Evolutionary conservation across 2,888 invertebrate species (phyloP).

Genomic region (Pasiphila rectangulata): DNA sequence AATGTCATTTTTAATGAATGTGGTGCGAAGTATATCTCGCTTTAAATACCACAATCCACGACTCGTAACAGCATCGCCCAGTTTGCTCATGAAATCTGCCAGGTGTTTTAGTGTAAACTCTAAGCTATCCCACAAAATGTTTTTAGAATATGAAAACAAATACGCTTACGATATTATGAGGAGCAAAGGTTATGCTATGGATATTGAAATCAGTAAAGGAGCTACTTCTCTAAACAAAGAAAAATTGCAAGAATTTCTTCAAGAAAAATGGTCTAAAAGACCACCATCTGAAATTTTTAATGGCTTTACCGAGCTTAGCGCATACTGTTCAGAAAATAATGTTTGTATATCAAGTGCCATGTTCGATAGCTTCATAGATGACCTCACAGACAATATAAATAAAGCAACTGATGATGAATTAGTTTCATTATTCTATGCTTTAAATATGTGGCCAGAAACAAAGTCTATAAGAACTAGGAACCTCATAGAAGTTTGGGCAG

Average conservation of each 20-base stretch:
- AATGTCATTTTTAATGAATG: slow-evolving; percentile 11
- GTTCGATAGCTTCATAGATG: slow-evolving; percentile 65
- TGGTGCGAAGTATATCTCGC: slow-evolving; percentile 32
- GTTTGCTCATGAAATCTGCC: slow-evolving; percentile 29
- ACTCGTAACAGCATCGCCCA: slow-evolving; percentile 12
- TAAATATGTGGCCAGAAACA: slow-evolving; percentile 77
- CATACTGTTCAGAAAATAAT: slow-evolving; percentile 53
- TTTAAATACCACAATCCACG: slow-evolving; percentile 26
- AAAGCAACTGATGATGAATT: slow-evolving; percentile 81
- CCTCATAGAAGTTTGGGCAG: slow-evolving; percentile 84
- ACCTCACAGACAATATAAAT: slow-evolving; percentile 74
- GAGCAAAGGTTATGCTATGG: slow-evolving; percentile 55
- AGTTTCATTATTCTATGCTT: slow-evolving; percentile 68
- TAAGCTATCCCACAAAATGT: slow-evolving; percentile 52
- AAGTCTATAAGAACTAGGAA: slow-evolving; percentile 77
- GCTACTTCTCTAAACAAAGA: slow-evolving; percentile 35
- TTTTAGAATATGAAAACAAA: slow-evolving; percentile 64
- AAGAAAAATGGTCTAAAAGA: slow-evolving; percentile 51
- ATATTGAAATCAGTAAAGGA: slow-evolving; percentile 34
- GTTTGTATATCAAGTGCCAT: slow-evolving; percentile 58
- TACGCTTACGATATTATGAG: slow-evolving; percentile 66
- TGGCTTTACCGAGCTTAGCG: slow-evolving; percentile 53
- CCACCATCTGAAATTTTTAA: slow-evolving; percentile 49
- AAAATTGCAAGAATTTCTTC: slow-evolving; percentile 45
- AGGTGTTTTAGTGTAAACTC: slow-evolving; percentile 44